These are phyloP conservation scores for Opisthocomus hoazin DNA, from an alignment of 2,113 vertebrate species.

Conservation along the genomic window DNA sequence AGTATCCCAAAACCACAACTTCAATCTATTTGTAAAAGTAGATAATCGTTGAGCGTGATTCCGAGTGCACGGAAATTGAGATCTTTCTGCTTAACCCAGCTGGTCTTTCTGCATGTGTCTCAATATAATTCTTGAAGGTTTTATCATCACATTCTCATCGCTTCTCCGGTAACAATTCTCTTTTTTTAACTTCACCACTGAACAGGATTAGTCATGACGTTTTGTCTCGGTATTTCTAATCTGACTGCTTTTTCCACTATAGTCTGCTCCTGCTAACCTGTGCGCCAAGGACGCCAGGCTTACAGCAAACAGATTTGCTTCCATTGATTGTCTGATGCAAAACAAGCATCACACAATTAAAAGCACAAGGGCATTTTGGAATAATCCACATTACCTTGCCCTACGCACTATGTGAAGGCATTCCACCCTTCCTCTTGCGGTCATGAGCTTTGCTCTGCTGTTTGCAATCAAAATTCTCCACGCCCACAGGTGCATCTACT, in stretches of 20 bases:
- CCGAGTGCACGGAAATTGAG: neutral
- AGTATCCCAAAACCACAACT: neutral
- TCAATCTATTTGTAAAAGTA: neutral
- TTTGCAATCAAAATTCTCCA: neutral
- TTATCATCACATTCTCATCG: neutral
- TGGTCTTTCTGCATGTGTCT: neutral
- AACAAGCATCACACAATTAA: neutral
- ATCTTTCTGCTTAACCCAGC: neutral
- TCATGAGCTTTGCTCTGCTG: neutral
- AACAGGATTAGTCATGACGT: neutral
- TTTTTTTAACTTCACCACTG: neutral
- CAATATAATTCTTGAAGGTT: neutral
- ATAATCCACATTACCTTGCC: neutral
- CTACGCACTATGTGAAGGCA: neutral
- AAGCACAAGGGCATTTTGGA: neutral
- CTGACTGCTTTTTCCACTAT: neutral
- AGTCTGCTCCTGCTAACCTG: neutral
- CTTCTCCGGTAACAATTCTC: neutral
- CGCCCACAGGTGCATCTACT: neutral
- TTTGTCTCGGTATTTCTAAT: neutral
- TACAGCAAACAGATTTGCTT: neutral
- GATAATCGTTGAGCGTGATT: accelerated
- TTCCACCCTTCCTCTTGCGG: neutral
- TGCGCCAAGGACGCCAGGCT: neutral
- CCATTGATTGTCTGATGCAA: neutral